Evolutionary conservation across 37 sponge, comb jelly and placozoan genomes (phyloP), one percentile per base, ranked within the genome.

Genomic region (Corticium candelabrum): DNA sequence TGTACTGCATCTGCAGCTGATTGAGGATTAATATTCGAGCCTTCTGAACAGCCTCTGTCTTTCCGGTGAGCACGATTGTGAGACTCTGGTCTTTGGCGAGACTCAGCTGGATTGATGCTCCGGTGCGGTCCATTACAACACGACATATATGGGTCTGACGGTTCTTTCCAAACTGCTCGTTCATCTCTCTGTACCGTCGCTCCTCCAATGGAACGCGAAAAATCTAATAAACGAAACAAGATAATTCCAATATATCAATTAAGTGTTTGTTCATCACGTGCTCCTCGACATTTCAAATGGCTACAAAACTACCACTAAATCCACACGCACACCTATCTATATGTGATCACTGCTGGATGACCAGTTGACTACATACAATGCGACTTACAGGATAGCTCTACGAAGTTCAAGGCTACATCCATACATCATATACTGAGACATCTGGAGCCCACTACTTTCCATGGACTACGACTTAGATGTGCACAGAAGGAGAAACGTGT

Each of bases 21-120:
- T 41, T 80, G 37, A 87, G 82, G 38, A 92, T 68, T 0, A 82
- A 79, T 39, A 81, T 81, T 35, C 87, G 71, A 11, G 96, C 92
- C 40, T 84, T 38, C 29, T 76, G 41, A 21, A 95, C 96, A 38
- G 37, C 29, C 3, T 83, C 84, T 1, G 83, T 81, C 29, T 83
- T 81, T 31, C 96, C 96, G n/a, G 96, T 84, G 7, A 95, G 89
- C 87, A 95, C 86, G 74, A 95, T 86, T 37, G 92, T 81, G 40
- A 95, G 84, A 40, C 86, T 86, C 38, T 80, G 85, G 62, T 95
- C 96, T 35, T 89, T 88, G 11, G 83, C 73, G 88, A 84, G 79
- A 43, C 85, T 88, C 41, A 91, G 77, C 78, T 95, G 90, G 38
- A 95, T 87, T 50, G 41, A 40, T 75, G 90, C 86, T 34, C 86